These are phyloP conservation scores for Caretta caretta DNA, from an alignment of 2,113 vertebrate species.

Conservation along the genomic window DNA sequence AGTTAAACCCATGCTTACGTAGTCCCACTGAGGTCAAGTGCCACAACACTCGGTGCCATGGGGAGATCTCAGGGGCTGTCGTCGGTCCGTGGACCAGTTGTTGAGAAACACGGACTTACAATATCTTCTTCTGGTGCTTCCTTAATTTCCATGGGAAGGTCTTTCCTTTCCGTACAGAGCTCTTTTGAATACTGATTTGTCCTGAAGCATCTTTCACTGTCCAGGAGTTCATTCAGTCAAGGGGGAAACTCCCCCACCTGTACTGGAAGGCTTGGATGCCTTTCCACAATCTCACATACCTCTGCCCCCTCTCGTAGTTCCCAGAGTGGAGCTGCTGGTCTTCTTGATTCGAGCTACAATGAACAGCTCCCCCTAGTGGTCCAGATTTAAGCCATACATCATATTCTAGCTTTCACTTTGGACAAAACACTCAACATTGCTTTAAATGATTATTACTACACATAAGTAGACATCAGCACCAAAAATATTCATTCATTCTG, in stretches of 20 bases:
- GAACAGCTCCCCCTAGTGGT: not conserved
- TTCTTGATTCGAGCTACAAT: not conserved
- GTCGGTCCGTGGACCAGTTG: too few species aligned
- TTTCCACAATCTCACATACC: not conserved
- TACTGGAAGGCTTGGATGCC: not conserved
- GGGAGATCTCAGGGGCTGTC: too few species aligned
- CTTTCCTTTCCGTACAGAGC: not conserved
- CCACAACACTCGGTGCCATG: not conserved
- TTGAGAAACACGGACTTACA: too few species aligned
- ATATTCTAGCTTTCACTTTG: not conserved
- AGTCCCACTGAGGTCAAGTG: not conserved
- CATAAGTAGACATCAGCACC: too few species aligned
- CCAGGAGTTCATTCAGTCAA: not conserved
- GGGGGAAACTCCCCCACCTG: not conserved
- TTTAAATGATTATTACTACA: too few species aligned
- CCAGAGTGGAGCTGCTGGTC: not conserved
- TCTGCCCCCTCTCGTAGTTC: not conserved
- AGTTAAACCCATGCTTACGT: not conserved
- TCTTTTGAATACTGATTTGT: not conserved
- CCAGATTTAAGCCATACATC: not conserved
- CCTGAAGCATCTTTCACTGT: not conserved
- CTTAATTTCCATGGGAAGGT: too few species aligned
- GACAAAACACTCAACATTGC: not conserved
- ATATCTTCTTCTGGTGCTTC: too few species aligned
- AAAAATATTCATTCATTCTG: too few species aligned